Evolutionary conservation across 2,888 invertebrate species (phyloP).

Genomic region (Amblyteles armatorius): DNA sequence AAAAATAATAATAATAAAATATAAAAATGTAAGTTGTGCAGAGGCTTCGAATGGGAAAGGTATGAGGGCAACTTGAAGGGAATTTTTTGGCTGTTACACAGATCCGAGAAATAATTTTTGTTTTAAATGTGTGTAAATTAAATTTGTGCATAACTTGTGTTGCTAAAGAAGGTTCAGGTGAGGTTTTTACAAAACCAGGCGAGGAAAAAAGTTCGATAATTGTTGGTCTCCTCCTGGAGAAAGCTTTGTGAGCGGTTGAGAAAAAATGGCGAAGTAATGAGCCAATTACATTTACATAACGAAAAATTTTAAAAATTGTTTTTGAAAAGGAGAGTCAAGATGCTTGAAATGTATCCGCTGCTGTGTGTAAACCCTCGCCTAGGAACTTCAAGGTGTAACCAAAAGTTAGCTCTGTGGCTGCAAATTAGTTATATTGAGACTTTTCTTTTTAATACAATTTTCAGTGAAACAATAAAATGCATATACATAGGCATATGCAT

Average conservation of each 20-base stretch:
- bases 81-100: background rate
- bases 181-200: too few species aligned
- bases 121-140: background rate
- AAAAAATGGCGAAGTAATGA: background rate
- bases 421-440: too few species aligned
- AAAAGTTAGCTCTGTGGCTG: too few species aligned
- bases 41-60: background rate
- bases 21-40: slow-evolving; percentile 6
- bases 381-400: too few species aligned
- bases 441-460: too few species aligned
- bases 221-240: background rate
- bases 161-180: background rate
- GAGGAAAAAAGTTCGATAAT: background rate
- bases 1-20: background rate
- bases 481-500: too few species aligned
- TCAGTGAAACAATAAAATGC: too few species aligned
- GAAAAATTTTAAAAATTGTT: background rate
- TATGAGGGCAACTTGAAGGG: background rate
- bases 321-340: background rate
- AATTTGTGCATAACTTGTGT: background rate
- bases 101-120: slow-evolving; percentile 6
- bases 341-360: background rate
- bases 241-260: background rate
- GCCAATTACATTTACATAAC: background rate
- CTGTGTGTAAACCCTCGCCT: too few species aligned